Evolutionary conservation across 2,113 vertebrate genomes (phyloP).

Genomic region (Guaruba guarouba): DNA sequence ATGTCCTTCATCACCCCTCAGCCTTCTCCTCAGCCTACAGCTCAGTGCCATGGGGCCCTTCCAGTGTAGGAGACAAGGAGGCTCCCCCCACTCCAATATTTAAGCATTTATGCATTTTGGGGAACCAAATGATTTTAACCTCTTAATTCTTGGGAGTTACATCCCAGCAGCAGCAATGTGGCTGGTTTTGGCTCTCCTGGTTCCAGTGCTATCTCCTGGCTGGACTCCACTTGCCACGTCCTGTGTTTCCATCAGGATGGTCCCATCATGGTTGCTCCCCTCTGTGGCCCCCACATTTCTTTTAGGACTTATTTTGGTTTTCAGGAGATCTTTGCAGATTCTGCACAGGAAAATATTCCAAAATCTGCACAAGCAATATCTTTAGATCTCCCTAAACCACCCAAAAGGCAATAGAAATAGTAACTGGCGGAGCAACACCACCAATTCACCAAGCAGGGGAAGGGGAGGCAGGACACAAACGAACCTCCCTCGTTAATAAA

Average conservation of each 20-base stretch:
- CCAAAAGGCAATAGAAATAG: neutral
- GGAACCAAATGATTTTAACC: neutral
- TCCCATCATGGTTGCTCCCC: neutral
- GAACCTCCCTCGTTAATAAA: slow-evolving; percentile 66
- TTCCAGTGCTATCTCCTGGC: rapidly evolving
- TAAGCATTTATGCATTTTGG: neutral
- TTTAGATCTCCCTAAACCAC: neutral
- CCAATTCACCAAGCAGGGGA: neutral
- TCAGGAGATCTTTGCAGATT: neutral
- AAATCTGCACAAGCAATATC: neutral
- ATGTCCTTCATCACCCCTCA: neutral
- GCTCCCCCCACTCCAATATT: neutral
- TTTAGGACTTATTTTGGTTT: neutral
- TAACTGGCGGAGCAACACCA: neutral
- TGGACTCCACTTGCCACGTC: rapidly evolving
- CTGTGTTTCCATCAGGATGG: neutral
- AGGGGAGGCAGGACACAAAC: slow-evolving; percentile 15
- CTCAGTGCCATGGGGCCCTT: neutral
- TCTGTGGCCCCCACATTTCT: neutral
- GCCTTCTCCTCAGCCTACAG: neutral
- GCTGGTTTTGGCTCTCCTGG: neutral
- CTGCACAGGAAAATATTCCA: neutral
- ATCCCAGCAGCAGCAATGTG: neutral
- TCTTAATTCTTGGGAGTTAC: neutral
- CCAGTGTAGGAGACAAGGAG: neutral